Percentiles rank a stretch among this genome's conserved stretches.
Evolutionary conservation across 2,888 invertebrate species (phyloP).

Genomic region (Teleiodes luculella): DNA sequence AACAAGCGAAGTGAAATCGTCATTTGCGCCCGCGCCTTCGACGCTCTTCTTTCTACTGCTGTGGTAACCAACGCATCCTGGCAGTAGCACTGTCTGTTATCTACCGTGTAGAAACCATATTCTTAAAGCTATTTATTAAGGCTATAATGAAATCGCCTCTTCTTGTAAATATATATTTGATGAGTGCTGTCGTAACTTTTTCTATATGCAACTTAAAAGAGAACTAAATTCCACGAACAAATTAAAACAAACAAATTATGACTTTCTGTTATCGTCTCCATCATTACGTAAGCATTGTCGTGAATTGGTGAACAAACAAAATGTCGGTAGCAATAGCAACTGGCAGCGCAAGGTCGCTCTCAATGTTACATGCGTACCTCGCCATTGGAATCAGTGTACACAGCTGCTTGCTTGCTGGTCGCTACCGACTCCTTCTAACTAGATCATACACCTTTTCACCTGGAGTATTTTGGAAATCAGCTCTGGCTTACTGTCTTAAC

Average conservation of each 20-base stretch:
- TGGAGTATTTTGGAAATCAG: too few relatives aligned
- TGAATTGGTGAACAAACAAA: constrained; percentile 25
- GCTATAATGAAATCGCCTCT: too few relatives aligned
- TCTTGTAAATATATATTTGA: too few relatives aligned
- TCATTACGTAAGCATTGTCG: constrained; percentile 19
- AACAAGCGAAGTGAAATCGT: constrained; percentile 24
- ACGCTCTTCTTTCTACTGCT: constrained; percentile 5
- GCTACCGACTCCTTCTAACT: constrained; percentile 30
- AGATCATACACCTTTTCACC: too few relatives aligned
- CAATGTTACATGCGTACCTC: constrained; percentile 52
- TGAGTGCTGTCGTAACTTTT: too few relatives aligned
- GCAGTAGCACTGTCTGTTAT: constrained; percentile 8
- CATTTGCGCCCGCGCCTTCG: constrained; percentile 4
- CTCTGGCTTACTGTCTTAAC: too few relatives aligned
- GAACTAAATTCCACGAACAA: neutral
- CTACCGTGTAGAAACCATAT: too few relatives aligned
- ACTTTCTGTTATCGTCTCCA: constrained; percentile 11
- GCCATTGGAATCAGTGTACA: constrained; percentile 36
- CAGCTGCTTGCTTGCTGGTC: constrained; percentile 46
- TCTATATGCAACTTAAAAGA: neutral
- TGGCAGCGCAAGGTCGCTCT: constrained; percentile 60
- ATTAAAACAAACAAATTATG: neutral
- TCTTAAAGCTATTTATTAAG: too few relatives aligned
- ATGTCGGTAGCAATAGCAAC: constrained; percentile 43
- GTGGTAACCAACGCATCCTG: constrained; percentile 7